Conservation (phyloP, 2,113 vertebrate species). For the Tautogolabrus adspersus region DNA sequence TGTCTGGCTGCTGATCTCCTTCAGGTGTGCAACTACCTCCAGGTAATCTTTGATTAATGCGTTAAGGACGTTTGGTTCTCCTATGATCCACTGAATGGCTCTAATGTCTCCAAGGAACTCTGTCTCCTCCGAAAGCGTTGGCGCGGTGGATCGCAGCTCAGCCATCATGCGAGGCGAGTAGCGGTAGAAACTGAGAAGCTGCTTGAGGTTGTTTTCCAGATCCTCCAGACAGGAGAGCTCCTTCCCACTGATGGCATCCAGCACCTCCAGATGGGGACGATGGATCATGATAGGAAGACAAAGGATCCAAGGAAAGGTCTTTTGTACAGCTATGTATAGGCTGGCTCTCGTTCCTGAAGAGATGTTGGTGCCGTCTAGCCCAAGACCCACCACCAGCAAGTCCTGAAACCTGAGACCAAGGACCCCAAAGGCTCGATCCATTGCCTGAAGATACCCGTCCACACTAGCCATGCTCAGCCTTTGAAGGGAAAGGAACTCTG, state of each 20-base stretch:
- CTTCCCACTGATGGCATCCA: constrained; percentile 95
- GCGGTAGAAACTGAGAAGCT: constrained; percentile 95
- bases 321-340: constrained; percentile 92
- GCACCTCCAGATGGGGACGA: constrained; percentile 92
- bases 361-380: constrained; percentile 91
- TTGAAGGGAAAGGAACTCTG: constrained; percentile 94
- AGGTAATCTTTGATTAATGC: constrained; percentile 97
- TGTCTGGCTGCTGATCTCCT: constrained; percentile 93
- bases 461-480: constrained; percentile 88
- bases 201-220: constrained; percentile 95
- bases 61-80: constrained; percentile 95
- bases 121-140: constrained; percentile 93
- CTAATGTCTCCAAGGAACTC: constrained; percentile 96
- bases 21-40: constrained; percentile 94
- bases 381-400: constrained; percentile 90
- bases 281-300: constrained; percentile 96
- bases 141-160: constrained; percentile 89
- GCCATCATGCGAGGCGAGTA: constrained; percentile 95
- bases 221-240: constrained; percentile 95
- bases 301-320: constrained; percentile 93
- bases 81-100: constrained; percentile 94
- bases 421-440: constrained; percentile 91
- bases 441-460: constrained; percentile 93
- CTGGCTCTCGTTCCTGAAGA: constrained; percentile 89
- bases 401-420: constrained; percentile 92